Evolutionary conservation across 2,888 invertebrate genomes (phyloP).

Genomic region (Melinaea menophilus): DNA sequence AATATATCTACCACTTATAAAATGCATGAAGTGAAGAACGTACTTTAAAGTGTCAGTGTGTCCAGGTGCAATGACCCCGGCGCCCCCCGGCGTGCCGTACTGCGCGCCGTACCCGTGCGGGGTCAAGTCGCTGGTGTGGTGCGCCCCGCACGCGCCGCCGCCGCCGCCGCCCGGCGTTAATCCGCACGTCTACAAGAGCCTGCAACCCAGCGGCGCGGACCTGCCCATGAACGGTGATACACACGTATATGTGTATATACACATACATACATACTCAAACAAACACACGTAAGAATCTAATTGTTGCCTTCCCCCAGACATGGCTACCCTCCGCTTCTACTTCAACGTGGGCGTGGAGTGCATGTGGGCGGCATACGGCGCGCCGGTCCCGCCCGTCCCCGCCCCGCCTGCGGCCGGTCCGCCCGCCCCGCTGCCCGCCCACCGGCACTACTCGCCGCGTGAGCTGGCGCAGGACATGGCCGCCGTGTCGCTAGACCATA

Average conservation of each 20-base stretch:
- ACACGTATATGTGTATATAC: too few species aligned
- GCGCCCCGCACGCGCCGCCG: constrained; percentile 38
- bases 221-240: constrained; percentile 75
- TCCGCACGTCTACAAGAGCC: constrained; percentile 55
- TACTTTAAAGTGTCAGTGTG: background rate
- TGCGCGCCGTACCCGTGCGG: constrained; percentile 51
- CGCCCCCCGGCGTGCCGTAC: constrained; percentile 27
- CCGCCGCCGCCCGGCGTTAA: constrained; percentile 42
- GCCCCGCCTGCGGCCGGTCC: constrained; percentile 35
- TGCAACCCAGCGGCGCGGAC: constrained; percentile 75
- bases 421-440: constrained; percentile 43
- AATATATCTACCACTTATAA: background rate
- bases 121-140: constrained; percentile 55
- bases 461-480: constrained; percentile 30
- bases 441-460: constrained; percentile 41
- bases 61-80: constrained; percentile 16
- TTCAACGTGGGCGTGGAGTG: constrained; percentile 83
- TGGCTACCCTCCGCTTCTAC: constrained; percentile 80
- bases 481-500: constrained; percentile 39
- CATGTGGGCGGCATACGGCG: constrained; percentile 65
- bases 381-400: constrained; percentile 53
- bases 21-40: background rate
- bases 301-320: constrained; percentile 53
- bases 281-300: background rate
- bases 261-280: too few species aligned